Conservation (phyloP, 2,113 vertebrate genomes). For the Microtus montanus region DNA sequence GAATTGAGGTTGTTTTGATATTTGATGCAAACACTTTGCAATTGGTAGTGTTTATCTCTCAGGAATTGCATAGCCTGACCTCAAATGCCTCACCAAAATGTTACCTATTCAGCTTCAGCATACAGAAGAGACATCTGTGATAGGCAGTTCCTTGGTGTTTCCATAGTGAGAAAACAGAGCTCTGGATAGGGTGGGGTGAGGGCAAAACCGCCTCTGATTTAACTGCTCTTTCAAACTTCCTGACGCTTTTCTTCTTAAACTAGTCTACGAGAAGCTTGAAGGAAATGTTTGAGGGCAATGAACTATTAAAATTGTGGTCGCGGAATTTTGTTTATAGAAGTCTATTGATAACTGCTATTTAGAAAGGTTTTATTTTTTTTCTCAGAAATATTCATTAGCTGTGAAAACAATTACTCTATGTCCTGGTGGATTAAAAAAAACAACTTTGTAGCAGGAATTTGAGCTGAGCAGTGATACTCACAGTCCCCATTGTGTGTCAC, state of each 20-base stretch:
- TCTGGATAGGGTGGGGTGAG: neutral
- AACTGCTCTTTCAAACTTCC: slow-evolving; percentile 29
- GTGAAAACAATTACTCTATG: neutral
- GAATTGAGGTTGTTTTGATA: slow-evolving; percentile 41
- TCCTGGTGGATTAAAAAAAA: neutral
- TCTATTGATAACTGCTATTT: neutral
- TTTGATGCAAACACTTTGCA: slow-evolving; percentile 59
- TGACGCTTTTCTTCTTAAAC: slow-evolving; percentile 22
- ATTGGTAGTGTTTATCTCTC: slow-evolving; percentile 56
- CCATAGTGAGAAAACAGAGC: slow-evolving; percentile 22
- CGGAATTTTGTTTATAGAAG: neutral
- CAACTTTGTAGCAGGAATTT: neutral
- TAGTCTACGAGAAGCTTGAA: neutral
- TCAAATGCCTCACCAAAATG: slow-evolving; percentile 61
- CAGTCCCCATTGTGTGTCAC: neutral
- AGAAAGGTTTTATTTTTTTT: neutral
- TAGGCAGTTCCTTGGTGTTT: slow-evolving; percentile 22
- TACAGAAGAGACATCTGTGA: slow-evolving; percentile 62
- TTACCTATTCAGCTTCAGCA: slow-evolving; percentile 56
- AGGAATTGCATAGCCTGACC: slow-evolving; percentile 28
- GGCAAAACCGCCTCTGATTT: neutral
- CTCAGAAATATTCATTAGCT: slow-evolving; percentile 1
- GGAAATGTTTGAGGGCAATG: neutral
- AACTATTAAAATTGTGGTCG: neutral
- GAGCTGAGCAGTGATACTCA: neutral